phyloP scores from a whole-genome alignment of 2,888 invertebrate genomes.

The Drosophila peninsularis region DNA sequence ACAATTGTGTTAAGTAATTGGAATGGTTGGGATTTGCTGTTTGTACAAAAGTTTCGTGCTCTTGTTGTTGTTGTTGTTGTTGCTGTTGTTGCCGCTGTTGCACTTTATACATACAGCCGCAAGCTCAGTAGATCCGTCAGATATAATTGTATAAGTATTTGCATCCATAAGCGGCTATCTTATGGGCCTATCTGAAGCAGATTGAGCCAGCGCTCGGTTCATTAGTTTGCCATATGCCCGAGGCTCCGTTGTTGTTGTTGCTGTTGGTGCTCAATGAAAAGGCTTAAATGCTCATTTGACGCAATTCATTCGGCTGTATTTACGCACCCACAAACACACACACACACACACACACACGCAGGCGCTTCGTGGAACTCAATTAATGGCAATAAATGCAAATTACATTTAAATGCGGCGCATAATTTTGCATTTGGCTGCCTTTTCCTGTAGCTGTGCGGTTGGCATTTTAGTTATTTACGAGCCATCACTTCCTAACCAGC shows the following conservation, averaged over 20 bases:
- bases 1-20: conserved; percentile 72
- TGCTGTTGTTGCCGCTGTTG: conserved; percentile 10
- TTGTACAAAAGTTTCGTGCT: conserved; percentile 15
- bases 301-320: conserved; percentile 35
- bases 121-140: conserved; percentile 1
- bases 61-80: conserved; percentile 2
- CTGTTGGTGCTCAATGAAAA: conserved; percentile 36
- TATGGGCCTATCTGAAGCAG: conserved; percentile 32
- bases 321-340: conserved; percentile 16
- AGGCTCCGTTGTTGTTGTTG: conserved; percentile 13
- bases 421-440: conserved; percentile 66
- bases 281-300: conserved; percentile 48
- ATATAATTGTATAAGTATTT: neutral
- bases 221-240: conserved; percentile 57
- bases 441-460: conserved; percentile 37
- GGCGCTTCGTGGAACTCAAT: conserved; percentile 60
- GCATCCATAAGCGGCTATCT: conserved; percentile 30
- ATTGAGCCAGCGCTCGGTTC: conserved; percentile 40
- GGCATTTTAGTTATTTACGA: conserved; percentile 58
- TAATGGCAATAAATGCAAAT: conserved; percentile 71
- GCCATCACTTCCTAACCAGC: conserved; percentile 23
- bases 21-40: conserved; percentile 56
- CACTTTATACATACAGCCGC: conserved; percentile 38
- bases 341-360: neutral
- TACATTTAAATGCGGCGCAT: conserved; percentile 68